Conservation (phyloP, 2,113 vertebrate species). For the Rhinoderma darwinii region DNA sequence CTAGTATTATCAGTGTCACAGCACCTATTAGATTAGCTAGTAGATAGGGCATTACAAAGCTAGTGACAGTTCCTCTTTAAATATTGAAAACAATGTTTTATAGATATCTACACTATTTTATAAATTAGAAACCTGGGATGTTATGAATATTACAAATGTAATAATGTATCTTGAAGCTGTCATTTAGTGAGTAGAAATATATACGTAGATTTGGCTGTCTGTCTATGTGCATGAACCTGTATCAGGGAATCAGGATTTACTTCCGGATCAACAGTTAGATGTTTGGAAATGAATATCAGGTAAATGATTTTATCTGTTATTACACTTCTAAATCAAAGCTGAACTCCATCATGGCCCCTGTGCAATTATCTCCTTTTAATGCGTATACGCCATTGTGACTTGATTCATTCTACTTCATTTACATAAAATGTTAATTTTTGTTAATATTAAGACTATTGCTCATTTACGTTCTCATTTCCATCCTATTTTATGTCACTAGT, state of each 20-base stretch:
- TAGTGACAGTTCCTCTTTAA: no score
- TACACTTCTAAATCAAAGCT: neutral
- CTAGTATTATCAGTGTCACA: no score
- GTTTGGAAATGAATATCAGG: neutral
- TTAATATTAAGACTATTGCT: neutral
- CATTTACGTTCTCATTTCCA: neutral
- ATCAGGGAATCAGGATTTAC: neutral
- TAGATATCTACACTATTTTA: neutral
- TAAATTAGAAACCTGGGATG: neutral
- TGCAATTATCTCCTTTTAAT: slow-evolving; percentile 6
- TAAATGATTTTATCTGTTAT: neutral
- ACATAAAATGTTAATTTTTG: neutral
- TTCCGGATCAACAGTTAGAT: neutral
- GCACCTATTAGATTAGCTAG: no score
- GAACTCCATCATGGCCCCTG: no score
- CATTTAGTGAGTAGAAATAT: neutral
- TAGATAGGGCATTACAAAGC: no score
- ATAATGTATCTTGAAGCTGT: neutral
- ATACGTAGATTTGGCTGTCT: neutral
- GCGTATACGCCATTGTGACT: neutral
- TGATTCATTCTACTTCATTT: neutral
- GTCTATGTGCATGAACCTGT: neutral
- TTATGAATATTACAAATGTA: neutral
- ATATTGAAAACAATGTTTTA: neutral
- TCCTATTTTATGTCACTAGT: neutral